Percentiles rank a stretch among this genome's conserved stretches.
Conservation (phyloP, 2,888 invertebrate species). For the Odontocolon sp. region DNA sequence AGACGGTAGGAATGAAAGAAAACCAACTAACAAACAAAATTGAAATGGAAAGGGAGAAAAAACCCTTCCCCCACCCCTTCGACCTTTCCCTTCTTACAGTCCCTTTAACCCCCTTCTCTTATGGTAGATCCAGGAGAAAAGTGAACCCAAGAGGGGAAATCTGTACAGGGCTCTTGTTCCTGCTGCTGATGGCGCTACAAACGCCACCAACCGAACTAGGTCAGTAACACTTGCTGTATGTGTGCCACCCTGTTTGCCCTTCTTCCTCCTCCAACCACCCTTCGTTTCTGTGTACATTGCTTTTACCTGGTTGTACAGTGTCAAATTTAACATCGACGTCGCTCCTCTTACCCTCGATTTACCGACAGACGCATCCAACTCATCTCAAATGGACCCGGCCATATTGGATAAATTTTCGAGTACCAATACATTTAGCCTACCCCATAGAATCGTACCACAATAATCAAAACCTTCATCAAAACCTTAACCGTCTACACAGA, state of each 20-base stretch:
- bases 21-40: slow-evolving; percentile 7
- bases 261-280: too few relatives aligned
- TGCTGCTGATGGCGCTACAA: slow-evolving; percentile 43
- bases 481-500: too few relatives aligned
- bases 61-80: neutral
- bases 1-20: neutral
- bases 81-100: slow-evolving; percentile 24
- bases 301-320: neutral
- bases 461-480: too few relatives aligned
- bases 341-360: too few relatives aligned
- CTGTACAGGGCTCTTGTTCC: slow-evolving; percentile 62
- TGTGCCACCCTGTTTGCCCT: slow-evolving; percentile 50
- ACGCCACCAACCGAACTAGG: slow-evolving; percentile 67
- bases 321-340: too few relatives aligned
- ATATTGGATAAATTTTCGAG: too few relatives aligned
- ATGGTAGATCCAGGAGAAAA: slow-evolving; percentile 25
- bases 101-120: slow-evolving; percentile 28
- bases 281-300: slow-evolving; percentile 25
- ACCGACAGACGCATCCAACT: too few relatives aligned
- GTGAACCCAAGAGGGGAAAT: slow-evolving; percentile 58
- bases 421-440: too few relatives aligned
- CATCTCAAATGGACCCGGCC: too few relatives aligned
- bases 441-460: too few relatives aligned
- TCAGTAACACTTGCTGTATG: slow-evolving; percentile 69
- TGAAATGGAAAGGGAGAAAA: neutral